Percentiles rank a stretch among this genome's conserved stretches.
phyloP scores from a whole-genome alignment of 2,113 vertebrate genomes.

The Potamarius usumacintae region DNA sequence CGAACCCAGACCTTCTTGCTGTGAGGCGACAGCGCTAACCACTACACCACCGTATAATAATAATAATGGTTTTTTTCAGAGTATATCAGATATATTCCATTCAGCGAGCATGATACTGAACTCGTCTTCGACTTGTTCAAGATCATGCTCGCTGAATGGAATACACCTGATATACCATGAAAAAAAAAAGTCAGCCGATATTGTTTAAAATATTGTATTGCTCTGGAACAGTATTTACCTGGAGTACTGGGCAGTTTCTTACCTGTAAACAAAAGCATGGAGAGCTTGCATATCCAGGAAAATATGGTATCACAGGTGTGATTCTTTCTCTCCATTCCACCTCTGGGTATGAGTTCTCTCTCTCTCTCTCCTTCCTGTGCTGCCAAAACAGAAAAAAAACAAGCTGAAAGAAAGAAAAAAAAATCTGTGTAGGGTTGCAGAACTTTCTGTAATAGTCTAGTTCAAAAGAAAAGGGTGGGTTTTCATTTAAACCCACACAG shows the following conservation, averaged over 20 bases:
- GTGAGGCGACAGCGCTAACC: too few species aligned
- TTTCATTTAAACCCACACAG: not conserved
- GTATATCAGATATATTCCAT: too few species aligned
- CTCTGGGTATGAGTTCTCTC: not conserved
- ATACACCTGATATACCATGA: too few species aligned
- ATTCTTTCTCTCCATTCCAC: conserved; percentile 1
- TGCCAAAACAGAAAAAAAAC: not conserved
- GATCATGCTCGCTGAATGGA: too few species aligned
- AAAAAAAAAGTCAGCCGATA: not conserved
- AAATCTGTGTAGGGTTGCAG: not conserved
- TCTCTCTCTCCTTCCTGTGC: not conserved
- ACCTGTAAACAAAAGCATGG: conserved; percentile 30
- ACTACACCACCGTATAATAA: too few species aligned
- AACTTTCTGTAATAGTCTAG: not conserved
- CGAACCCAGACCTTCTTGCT: too few species aligned
- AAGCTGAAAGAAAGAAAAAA: too few species aligned
- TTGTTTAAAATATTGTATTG: not conserved
- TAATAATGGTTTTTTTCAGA: too few species aligned
- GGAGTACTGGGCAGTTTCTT: not conserved
- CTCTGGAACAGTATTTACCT: not conserved
- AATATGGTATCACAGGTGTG: not conserved
- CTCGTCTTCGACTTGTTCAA: too few species aligned
- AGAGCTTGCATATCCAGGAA: conserved; percentile 18
- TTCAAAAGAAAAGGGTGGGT: not conserved
- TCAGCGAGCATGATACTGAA: too few species aligned